Base-by-base conservation (phyloP, 2,113 vertebrate species). In the Nannobrachium achirus region DNA sequence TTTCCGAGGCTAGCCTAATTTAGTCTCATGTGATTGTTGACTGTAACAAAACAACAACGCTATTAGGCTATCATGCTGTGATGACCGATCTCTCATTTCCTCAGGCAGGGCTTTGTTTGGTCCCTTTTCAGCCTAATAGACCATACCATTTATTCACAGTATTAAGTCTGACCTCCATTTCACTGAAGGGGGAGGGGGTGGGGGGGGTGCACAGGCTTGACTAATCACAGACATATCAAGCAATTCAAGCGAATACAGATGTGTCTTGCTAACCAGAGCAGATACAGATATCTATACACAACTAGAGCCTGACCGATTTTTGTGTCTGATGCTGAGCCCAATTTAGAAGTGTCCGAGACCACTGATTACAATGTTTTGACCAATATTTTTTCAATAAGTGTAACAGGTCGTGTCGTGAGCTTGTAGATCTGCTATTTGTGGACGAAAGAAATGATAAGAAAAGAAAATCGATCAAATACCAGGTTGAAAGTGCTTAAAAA, bases 1-100 rank as follows among this genome's bases (percentile, higher is more conserved):
- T 83, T 80, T 86, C 84, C 83, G 86, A 75, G 68, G 45, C 73
- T 56, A 38, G 42, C 41, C 65, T 53, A 68, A 75, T 76, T 75
- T 75, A 84, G 81, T 49, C 51, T 19, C 14, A 57, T 51, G 56
- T 10, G 71, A 33, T 45, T 71, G 73, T 75, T 65, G 44, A 52
- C 61, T 75, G 73, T 75, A 71, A 40, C 69, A 45, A 66, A 58
- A 79, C 55, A 71, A 58, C 11, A 8, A 56, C 13, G 38, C 16
- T 60, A 63, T 74, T 18, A 40, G 15, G 74, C 67, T 69, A 71
- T 67, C 65, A 80, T 73, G 46, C 69, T 68, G 72, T 68, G 72
- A 0, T 25, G 48, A 63, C 18, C 41, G 3, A 67, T 62, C 53
- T 13, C 20, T 69, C 14, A 13, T 62, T 49, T 64, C 56, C 45